Conservation (phyloP, 2,113 vertebrate species). For the Pygoscelis adeliae region DNA sequence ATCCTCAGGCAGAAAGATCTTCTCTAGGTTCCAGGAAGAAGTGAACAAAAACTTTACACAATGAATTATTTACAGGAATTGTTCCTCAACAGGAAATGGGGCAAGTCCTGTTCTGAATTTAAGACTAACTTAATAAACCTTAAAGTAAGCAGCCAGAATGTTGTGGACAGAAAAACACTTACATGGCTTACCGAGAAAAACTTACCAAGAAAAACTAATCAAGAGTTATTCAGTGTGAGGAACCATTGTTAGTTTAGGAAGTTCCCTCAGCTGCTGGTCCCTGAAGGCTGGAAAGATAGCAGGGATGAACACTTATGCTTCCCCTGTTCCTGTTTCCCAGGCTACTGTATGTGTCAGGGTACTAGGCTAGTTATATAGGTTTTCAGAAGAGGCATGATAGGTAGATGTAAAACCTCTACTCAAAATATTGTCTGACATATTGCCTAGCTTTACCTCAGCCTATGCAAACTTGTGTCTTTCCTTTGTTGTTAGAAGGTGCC, state of each 20-base stretch:
- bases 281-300: not conserved
- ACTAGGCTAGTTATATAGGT: not conserved
- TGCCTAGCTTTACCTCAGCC: not conserved
- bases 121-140: not conserved
- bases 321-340: not conserved
- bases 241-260: not conserved
- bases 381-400: not conserved
- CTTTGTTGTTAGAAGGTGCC: not conserved
- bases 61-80: not conserved
- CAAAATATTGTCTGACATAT: not conserved
- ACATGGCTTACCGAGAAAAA: not conserved
- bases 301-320: not conserved
- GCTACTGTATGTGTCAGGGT: not conserved
- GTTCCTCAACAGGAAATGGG: not conserved
- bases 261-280: not conserved
- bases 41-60: not conserved
- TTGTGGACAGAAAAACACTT: not conserved
- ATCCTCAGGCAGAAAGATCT: not conserved
- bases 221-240: not conserved
- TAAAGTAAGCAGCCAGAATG: not conserved
- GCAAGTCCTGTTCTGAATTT: not conserved
- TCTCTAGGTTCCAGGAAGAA: not conserved
- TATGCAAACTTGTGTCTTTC: not conserved
- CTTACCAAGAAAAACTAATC: not conserved
- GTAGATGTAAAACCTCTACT: not conserved